Base-by-base conservation (phyloP, 1,140 invertebrate species). In the Drosophila santomea region DNA sequence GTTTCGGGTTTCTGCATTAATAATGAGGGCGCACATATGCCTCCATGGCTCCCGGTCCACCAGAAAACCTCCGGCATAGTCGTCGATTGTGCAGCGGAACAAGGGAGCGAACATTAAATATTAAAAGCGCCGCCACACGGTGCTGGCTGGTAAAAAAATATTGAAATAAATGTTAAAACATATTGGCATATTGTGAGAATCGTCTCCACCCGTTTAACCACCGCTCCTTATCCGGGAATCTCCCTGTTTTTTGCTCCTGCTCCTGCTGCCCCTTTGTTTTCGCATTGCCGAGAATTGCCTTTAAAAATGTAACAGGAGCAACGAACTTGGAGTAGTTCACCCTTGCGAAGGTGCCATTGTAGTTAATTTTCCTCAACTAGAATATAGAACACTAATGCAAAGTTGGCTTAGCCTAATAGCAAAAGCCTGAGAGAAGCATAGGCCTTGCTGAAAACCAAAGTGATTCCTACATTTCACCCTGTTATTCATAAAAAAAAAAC, bases 91-190 rank as follows among this genome's bases (percentile, higher is more conserved):
- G 67, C 78, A 81, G 57, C 82, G 62, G 74, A 81, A 63, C 78
- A 81, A 66, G 45, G 73, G 78, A 38, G 39, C 28, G n/a, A 28
- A 47, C 72, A 88, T 89, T 89, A 90, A 89, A 90, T 84, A 89
- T 89, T 89, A 62, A 89, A 89, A 80, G 74, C 84, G 84, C 85
- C 83, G 63, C 83, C 79, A 86, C 83, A 86, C 83, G 76, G 83
- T 48, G 75, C 43, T 71, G 57, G 48, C 41, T 56, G 36, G 50
- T 47, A 77, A 79, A 89, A 88, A 86, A 83, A 89, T 89, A 89
- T 89, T 89, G 84, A 89, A 89, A 89, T 89, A 89, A 89, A 89
- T 89, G 84, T 89, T 89, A 89, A 84, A 89, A 89, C 85, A 90
- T 89, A 90, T 89, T 89, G 84, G 80, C 80, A 80, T 80, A 89